Evolutionary conservation across 2,888 invertebrate species (phyloP).

Genomic region (Elysia crispata): DNA sequence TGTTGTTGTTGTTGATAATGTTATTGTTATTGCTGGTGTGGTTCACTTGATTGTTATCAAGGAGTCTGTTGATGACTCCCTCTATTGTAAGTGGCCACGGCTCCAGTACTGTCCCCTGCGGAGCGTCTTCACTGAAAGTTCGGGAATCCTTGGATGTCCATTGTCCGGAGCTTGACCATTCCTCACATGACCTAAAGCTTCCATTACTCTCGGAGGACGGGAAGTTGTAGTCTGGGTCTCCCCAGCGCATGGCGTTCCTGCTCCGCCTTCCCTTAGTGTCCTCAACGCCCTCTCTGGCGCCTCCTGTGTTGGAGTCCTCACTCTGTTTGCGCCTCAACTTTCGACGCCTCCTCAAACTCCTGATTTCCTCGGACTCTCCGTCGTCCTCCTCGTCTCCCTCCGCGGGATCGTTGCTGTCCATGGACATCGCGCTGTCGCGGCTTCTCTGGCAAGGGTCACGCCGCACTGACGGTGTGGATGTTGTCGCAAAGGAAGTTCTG

Average conservation of each 20-base stretch:
- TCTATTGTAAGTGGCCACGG: neutral
- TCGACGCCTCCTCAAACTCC: no score
- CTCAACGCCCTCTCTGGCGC: no score
- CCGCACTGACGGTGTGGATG: no score
- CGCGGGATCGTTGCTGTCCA: constrained; percentile 1
- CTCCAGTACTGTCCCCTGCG: no score
- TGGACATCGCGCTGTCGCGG: constrained; percentile 1
- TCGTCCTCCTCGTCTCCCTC: constrained; percentile 20
- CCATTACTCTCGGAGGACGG: constrained; percentile 12
- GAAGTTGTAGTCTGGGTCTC: constrained; percentile 6
- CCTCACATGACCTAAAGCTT: constrained; percentile 21
- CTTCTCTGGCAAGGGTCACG: neutral
- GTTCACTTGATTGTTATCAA: neutral
- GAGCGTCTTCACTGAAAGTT: no score
- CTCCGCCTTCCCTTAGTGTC: neutral
- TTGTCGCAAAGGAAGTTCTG: no score
- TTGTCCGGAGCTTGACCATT: neutral
- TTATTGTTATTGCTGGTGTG: no score
- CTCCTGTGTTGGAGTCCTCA: constrained; percentile 2
- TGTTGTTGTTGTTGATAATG: no score
- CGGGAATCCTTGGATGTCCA: no score
- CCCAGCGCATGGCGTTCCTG: no score
- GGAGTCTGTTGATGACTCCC: neutral
- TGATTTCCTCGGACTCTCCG: neutral
- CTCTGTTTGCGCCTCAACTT: neutral